These are phyloP conservation scores for Solenopsis invicta DNA, from an alignment of 1,140 invertebrate species.

Conservation along the genomic window DNA sequence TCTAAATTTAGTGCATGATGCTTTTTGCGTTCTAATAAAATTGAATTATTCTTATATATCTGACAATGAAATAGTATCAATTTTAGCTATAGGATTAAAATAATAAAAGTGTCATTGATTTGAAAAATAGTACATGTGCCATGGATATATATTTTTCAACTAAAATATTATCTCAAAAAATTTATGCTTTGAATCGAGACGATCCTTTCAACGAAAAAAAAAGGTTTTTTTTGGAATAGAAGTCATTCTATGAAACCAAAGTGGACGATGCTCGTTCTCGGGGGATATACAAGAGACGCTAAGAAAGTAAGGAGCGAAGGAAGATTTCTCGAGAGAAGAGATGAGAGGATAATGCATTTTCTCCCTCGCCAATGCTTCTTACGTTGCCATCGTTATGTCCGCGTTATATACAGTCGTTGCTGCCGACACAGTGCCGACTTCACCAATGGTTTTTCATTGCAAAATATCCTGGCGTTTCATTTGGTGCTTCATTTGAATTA, in stretches of 20 bases:
- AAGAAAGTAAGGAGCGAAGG: neutral
- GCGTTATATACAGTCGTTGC: conserved; percentile 44
- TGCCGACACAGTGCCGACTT: no score
- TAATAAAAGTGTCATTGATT: neutral
- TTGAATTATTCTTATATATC: neutral
- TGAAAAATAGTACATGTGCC: neutral
- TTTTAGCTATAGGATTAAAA: neutral
- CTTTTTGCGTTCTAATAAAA: neutral
- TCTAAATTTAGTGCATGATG: neutral
- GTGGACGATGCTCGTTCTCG: conserved; percentile 33
- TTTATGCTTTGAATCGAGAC: neutral
- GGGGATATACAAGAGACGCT: neutral
- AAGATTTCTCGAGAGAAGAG: conserved; percentile 40
- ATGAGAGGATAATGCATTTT: conserved; percentile 60
- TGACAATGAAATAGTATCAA: neutral
- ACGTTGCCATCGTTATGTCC: neutral
- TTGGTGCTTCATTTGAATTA: neutral
- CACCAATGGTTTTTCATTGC: conserved; percentile 29
- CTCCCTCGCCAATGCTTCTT: conserved; percentile 6
- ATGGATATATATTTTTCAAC: neutral
- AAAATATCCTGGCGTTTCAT: conserved; percentile 4
- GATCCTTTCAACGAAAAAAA: conserved; percentile 34
- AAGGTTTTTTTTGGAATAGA: neutral
- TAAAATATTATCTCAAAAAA: neutral
- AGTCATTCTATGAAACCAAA: conserved; percentile 24